Evolutionary conservation across 2,113 vertebrate species (phyloP).

Genomic region (Marmota monax): DNA sequence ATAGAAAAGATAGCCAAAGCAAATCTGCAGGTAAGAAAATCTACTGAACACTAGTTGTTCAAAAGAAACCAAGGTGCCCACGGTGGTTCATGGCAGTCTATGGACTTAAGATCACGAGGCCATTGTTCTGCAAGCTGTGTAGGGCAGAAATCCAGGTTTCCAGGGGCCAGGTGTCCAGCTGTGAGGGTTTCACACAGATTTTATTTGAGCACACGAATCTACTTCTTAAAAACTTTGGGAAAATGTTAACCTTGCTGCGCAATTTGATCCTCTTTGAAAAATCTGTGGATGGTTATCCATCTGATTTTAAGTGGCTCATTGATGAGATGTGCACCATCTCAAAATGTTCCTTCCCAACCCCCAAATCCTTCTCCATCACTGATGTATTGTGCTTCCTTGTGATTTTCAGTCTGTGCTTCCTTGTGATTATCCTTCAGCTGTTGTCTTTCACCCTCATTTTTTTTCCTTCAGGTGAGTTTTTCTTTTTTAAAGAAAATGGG

Average conservation of each 20-base stretch:
- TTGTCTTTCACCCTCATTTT: neutral
- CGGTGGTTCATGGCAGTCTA: neutral
- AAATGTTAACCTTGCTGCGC: neutral
- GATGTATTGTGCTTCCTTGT: neutral
- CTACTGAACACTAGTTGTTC: neutral
- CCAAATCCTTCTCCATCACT: neutral
- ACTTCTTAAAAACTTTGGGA: neutral
- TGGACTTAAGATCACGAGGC: neutral
- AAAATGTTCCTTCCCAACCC: neutral
- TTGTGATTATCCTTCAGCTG: neutral
- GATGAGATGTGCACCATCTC: neutral
- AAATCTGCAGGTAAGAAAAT: neutral
- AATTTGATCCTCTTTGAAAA: neutral
- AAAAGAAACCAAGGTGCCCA: neutral
- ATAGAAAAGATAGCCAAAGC: neutral
- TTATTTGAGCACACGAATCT: neutral
- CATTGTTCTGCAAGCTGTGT: neutral
- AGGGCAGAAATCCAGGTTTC: neutral
- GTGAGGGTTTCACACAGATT: neutral
- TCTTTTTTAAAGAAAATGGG: neutral
- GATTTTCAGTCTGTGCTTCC: neutral
- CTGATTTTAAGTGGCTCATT: neutral
- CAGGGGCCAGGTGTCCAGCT: neutral
- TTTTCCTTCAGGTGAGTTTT: neutral
- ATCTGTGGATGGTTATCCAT: neutral